Conservation (phyloP, 2,113 vertebrate genomes). For the Tichodroma muraria region DNA sequence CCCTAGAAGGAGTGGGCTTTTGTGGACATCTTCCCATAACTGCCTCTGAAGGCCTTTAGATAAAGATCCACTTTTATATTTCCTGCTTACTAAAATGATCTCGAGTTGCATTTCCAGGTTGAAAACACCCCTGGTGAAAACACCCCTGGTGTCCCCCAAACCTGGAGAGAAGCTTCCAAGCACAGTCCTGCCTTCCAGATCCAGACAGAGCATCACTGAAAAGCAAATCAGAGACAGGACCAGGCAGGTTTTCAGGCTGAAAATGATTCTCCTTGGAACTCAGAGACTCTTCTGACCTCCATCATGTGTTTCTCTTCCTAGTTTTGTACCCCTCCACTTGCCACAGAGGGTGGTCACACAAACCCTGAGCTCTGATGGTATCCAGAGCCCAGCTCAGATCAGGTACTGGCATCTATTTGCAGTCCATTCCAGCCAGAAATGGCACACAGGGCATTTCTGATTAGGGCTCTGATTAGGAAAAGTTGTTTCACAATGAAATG, state of each 20-base stretch:
- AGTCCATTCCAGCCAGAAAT: background rate
- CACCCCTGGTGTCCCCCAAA: background rate
- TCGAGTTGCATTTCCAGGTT: background rate
- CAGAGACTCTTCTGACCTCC: background rate
- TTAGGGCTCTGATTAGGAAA: slow-evolving; percentile 1
- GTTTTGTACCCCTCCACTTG: background rate
- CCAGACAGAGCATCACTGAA: background rate
- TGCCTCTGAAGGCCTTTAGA: background rate
- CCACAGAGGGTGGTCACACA: background rate
- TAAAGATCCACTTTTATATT: background rate
- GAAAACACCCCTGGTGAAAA: no score
- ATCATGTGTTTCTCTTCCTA: background rate
- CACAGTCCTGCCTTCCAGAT: background rate
- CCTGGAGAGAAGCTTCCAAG: fast-evolving
- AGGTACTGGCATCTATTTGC: fast-evolving
- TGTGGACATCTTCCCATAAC: background rate
- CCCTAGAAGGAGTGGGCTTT: background rate
- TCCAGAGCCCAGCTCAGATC: background rate
- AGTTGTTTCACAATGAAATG: slow-evolving; percentile 22
- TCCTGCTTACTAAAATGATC: background rate
- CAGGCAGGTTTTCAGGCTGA: background rate
- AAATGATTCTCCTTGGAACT: background rate
- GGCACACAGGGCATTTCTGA: slow-evolving; percentile 24
- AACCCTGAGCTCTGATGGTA: background rate
- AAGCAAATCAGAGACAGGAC: background rate